Evolutionary conservation across 92 coral and sea anemone species (phyloP).

Genomic region (Diadumene lineata): DNA sequence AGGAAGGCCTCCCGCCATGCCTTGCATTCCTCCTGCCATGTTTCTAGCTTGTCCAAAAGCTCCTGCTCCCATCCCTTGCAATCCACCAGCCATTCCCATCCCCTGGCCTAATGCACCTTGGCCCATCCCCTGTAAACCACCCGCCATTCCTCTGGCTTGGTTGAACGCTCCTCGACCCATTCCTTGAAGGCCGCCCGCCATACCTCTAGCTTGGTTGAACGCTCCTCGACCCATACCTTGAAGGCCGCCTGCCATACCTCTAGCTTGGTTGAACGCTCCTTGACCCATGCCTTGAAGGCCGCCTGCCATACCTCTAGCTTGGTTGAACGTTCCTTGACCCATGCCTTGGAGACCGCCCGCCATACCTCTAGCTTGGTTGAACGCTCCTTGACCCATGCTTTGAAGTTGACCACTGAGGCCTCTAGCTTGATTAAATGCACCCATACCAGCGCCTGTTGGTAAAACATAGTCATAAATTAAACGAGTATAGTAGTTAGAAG

Average conservation of each 20-base stretch:
- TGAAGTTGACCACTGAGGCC: conserved; percentile 67
- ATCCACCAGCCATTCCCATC: conserved; percentile 49
- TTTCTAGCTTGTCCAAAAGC: conserved; percentile 9
- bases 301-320: conserved; percentile 16
- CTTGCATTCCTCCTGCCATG: conserved; percentile 39
- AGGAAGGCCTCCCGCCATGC: conserved; percentile 24
- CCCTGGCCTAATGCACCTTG: conserved; percentile 55
- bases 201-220: conserved; percentile 32
- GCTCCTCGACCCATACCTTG: conserved; percentile 38
- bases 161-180: conserved; percentile 19
- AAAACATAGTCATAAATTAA: conserved; percentile 16
- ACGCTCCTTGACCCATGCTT: conserved; percentile 44
- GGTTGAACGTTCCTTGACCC: conserved; percentile 28
- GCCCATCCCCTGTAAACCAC: conserved; percentile 18
- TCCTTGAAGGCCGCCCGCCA: conserved; percentile 23
- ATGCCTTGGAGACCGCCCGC: conserved; percentile 24
- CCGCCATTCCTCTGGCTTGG: conserved; percentile 27
- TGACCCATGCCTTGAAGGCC: conserved; percentile 18
- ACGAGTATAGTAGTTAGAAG: too few species aligned
- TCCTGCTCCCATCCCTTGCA: conserved; percentile 24
- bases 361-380: conserved; percentile 41
- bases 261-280: conserved; percentile 29
- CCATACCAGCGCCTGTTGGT: conserved; percentile 34
- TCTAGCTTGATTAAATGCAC: conserved; percentile 21
- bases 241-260: conserved; percentile 26